These are phyloP conservation scores for Oreortyx pictus DNA, from an alignment of 2,797 vertebrate species.

Conservation along the genomic window DNA sequence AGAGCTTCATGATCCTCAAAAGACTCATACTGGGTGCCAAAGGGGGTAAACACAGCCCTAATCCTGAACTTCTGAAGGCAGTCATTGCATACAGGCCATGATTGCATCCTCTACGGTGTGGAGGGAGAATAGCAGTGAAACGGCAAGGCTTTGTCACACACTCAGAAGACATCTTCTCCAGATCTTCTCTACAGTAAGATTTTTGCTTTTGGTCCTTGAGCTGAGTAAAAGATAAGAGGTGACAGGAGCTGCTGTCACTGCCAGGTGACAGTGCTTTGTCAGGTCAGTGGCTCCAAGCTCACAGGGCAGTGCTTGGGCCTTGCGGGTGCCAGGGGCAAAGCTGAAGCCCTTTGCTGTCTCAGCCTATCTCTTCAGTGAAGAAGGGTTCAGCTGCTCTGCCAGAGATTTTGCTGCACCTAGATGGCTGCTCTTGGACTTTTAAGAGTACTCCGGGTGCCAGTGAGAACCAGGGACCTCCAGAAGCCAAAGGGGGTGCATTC, in stretches of 20 bases:
- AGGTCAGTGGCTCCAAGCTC: conserved; percentile 46
- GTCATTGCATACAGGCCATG: rapidly evolving
- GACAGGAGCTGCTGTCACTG: conserved; percentile 36
- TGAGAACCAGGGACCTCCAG: background rate
- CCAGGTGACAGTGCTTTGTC: conserved; percentile 35
- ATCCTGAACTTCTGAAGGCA: background rate
- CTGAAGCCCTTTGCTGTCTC: background rate
- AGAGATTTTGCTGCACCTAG: background rate
- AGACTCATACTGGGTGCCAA: background rate
- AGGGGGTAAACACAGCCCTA: background rate
- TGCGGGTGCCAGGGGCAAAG: background rate
- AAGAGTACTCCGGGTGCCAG: background rate
- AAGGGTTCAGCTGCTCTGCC: conserved; percentile 10
- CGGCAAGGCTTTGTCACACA: background rate
- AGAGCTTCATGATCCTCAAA: background rate
- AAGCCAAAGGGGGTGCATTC: background rate
- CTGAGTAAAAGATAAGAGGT: conserved; percentile 32
- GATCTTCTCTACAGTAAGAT: background rate
- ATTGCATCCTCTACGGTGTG: rapidly evolving
- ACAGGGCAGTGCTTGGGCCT: background rate
- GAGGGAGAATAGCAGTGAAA: background rate
- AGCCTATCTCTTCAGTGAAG: conserved; percentile 26
- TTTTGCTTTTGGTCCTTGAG: conserved; percentile 15
- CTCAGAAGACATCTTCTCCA: background rate
- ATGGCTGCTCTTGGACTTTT: background rate